A percentile compares a stretch with the other conserved stretches of the same genome.
These are phyloP conservation scores for Drosophila conformis DNA, from an alignment of 2,888 invertebrate genomes.

Conservation along the genomic window DNA sequence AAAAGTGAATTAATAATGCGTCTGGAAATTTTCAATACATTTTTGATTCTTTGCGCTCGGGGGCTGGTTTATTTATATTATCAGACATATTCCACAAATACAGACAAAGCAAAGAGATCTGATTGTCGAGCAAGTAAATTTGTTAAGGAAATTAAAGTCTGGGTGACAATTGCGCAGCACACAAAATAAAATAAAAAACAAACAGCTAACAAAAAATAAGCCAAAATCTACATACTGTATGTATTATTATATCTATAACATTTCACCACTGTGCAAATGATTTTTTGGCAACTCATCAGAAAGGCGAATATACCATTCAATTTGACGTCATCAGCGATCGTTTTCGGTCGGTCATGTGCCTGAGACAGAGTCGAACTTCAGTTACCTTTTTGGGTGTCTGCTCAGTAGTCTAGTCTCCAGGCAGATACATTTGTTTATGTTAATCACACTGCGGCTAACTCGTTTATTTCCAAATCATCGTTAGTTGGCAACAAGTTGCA, in stretches of 20 bases:
- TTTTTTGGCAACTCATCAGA: constrained; percentile 59
- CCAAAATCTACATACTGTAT: constrained; percentile 8
- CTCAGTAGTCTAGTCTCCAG: constrained; percentile 29
- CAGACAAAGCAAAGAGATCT: constrained; percentile 52
- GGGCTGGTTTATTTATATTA: constrained; percentile 37
- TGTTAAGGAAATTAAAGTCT: constrained; percentile 36
- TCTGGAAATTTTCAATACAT: neutral
- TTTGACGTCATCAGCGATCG: constrained; percentile 64
- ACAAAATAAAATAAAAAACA: constrained; percentile 27
- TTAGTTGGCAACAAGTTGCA: constrained; percentile 56
- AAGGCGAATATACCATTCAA: constrained; percentile 31
- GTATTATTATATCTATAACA: constrained; percentile 19
- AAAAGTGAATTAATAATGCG: constrained; percentile 33
- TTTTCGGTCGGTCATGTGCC: constrained; percentile 49
- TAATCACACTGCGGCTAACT: constrained; percentile 30
- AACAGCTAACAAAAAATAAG: constrained; percentile 11
- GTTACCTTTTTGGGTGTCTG: constrained; percentile 19
- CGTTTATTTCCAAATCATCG: constrained; percentile 41
- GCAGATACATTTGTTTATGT: constrained; percentile 16
- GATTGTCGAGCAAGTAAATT: constrained; percentile 52
- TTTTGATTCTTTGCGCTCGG: constrained; percentile 17
- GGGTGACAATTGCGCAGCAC: constrained; percentile 68
- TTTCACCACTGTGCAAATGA: constrained; percentile 67
- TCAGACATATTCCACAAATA: constrained; percentile 25
- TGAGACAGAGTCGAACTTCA: neutral